Evolutionary conservation across 2,888 invertebrate species (phyloP).

Genomic region (Tetrapedia diversipes): DNA sequence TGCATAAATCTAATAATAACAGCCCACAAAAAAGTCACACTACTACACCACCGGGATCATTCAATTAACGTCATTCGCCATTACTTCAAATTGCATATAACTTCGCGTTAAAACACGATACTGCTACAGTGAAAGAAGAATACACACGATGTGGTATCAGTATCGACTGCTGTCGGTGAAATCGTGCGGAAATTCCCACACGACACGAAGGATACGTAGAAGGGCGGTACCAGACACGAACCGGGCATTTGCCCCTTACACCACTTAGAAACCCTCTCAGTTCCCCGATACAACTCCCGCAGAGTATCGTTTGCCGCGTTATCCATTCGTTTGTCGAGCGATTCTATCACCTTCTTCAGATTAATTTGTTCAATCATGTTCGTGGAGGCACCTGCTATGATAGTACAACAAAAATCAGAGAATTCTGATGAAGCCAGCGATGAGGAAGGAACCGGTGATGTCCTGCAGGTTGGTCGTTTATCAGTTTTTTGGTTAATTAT

Average conservation of each 20-base stretch:
- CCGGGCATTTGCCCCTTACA: constrained; percentile 48
- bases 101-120: background rate
- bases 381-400: constrained; percentile 75
- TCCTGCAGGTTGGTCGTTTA: constrained; percentile 76
- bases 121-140: constrained; percentile 8
- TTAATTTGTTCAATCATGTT: constrained; percentile 71
- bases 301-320: constrained; percentile 17
- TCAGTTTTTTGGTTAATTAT: background rate
- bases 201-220: constrained; percentile 68
- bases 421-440: constrained; percentile 77
- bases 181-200: constrained; percentile 66
- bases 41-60: too few relatives aligned
- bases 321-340: constrained; percentile 19
- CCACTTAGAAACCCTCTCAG: constrained; percentile 39
- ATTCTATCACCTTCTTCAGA: background rate
- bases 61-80: background rate
- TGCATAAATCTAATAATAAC: too few relatives aligned
- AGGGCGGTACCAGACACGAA: constrained; percentile 79
- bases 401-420: constrained; percentile 73
- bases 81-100: too few relatives aligned
- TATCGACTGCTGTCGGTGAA: constrained; percentile 58
- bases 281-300: constrained; percentile 25
- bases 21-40: too few relatives aligned
- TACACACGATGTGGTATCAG: constrained; percentile 42
- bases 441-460: constrained; percentile 78